phyloP scores from a whole-genome alignment of 2,888 invertebrate species.

The Entomobrya multifasciata region DNA sequence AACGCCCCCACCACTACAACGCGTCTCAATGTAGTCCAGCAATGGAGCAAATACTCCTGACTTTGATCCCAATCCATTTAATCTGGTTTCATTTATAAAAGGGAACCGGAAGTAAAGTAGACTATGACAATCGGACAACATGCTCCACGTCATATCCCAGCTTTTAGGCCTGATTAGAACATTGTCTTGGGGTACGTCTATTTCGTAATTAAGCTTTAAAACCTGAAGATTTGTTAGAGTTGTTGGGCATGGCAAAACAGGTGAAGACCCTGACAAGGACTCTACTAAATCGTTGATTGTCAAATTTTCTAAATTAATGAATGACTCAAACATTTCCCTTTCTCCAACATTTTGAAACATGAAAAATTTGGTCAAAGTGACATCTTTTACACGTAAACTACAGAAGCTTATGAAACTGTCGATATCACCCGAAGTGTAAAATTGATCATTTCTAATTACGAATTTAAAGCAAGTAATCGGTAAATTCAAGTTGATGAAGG shows the following conservation, averaged over 20 bases:
- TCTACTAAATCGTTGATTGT: conserved; percentile 24
- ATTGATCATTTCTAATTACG: not conserved
- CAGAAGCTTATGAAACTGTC: not conserved
- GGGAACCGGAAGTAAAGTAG: conserved; percentile 58
- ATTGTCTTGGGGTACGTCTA: not conserved
- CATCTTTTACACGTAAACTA: conserved; percentile 9
- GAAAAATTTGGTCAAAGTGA: conserved; percentile 30
- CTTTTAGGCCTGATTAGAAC: conserved; percentile 29
- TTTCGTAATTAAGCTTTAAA: conserved; percentile 53
- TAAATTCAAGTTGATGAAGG: conserved; percentile 10
- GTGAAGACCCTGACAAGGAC: not conserved
- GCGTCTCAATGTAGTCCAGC: conserved; percentile 27
- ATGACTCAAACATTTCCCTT: conserved; percentile 12
- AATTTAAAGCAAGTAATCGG: conserved; percentile 41
- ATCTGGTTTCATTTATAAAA: not conserved
- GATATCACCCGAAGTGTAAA: conserved; percentile 2
- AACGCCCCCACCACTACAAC: not conserved
- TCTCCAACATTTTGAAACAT: conserved; percentile 49
- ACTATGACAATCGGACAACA: conserved; percentile 42
- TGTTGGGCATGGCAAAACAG: not conserved
- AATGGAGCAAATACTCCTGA: conserved; percentile 53
- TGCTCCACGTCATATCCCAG: conserved; percentile 53
- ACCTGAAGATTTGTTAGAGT: conserved; percentile 36
- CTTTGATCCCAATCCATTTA: not conserved
- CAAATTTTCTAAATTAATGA: conserved; percentile 44